phyloP scores from a whole-genome alignment of 1,140 invertebrate genomes.

The Megathymus violae region DNA sequence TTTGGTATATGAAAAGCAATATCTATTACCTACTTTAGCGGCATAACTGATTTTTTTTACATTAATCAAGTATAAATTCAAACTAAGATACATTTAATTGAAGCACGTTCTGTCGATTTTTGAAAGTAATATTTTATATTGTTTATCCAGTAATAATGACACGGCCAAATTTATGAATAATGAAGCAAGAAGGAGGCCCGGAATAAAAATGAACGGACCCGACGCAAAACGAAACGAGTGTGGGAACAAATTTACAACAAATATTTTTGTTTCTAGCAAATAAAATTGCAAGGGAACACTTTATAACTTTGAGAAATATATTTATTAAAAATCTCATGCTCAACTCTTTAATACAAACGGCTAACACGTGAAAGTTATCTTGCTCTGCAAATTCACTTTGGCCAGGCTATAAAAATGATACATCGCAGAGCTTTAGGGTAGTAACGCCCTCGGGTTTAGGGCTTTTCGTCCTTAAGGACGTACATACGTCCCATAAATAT shows the following conservation, averaged over 20 bases:
- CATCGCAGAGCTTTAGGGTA: constrained; percentile 67
- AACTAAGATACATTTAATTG: too few species aligned
- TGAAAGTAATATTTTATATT: background rate
- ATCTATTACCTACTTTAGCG: too few species aligned
- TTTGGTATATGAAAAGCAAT: too few species aligned
- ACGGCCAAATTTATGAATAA: background rate
- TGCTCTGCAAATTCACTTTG: constrained; percentile 79
- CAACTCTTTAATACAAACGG: constrained; percentile 49
- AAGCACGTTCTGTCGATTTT: too few species aligned
- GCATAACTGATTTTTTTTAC: too few species aligned
- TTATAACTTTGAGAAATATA: constrained; percentile 1
- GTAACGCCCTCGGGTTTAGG: constrained; percentile 67
- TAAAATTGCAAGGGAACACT: background rate
- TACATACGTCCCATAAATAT: constrained; percentile 64
- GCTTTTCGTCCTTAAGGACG: constrained; percentile 54
- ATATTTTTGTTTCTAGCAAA: background rate
- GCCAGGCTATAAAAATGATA: constrained; percentile 78
- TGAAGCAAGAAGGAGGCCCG: constrained; percentile 3
- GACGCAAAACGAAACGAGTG: constrained; percentile 11
- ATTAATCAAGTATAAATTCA: too few species aligned
- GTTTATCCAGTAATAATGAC: background rate
- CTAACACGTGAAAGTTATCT: constrained; percentile 73
- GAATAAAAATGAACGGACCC: constrained; percentile 13
- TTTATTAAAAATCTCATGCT: constrained; percentile 2
- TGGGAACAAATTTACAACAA: constrained; percentile 20